A percentile compares a stretch with the other conserved stretches of the same genome.
These are phyloP conservation scores for Ptilorrhoa leucosticta DNA, from an alignment of 2,113 vertebrate species.

Conservation along the genomic window DNA sequence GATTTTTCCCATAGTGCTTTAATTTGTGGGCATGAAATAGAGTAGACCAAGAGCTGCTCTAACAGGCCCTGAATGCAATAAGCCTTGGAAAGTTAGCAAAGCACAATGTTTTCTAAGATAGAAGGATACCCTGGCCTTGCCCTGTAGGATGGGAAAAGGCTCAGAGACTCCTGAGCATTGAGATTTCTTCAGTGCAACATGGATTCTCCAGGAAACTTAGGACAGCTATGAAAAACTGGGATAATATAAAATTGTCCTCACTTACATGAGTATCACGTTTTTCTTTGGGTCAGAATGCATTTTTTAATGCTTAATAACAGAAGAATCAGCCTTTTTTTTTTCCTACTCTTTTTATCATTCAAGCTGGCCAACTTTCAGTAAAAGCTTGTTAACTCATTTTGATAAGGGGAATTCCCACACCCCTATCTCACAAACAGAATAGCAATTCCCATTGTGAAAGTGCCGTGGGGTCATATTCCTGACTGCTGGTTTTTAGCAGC, in stretches of 20 bases:
- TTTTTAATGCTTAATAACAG: not conserved
- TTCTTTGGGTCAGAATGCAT: not conserved
- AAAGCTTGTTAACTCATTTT: not conserved
- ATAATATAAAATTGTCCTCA: not conserved
- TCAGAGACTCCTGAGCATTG: not conserved
- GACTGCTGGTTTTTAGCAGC: not conserved
- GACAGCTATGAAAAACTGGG: not conserved
- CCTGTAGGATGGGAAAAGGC: not conserved
- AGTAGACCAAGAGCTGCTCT: not conserved
- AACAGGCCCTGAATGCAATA: not conserved
- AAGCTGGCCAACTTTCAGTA: not conserved
- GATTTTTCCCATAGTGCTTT: not conserved
- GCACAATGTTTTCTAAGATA: not conserved
- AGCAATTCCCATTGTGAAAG: not conserved
- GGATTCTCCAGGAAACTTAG: not conserved
- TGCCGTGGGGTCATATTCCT: not conserved
- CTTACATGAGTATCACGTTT: not conserved
- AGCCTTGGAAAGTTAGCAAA: not conserved
- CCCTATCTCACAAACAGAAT: not conserved
- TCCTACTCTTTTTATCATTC: not conserved
- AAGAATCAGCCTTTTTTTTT: not conserved
- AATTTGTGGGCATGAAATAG: not conserved
- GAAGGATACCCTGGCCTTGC: not conserved
- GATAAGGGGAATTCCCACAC: conserved; percentile 8
- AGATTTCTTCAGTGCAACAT: not conserved